These are phyloP conservation scores for Solea senegalensis DNA, from an alignment of 2,113 vertebrate genomes.

Conservation along the genomic window DNA sequence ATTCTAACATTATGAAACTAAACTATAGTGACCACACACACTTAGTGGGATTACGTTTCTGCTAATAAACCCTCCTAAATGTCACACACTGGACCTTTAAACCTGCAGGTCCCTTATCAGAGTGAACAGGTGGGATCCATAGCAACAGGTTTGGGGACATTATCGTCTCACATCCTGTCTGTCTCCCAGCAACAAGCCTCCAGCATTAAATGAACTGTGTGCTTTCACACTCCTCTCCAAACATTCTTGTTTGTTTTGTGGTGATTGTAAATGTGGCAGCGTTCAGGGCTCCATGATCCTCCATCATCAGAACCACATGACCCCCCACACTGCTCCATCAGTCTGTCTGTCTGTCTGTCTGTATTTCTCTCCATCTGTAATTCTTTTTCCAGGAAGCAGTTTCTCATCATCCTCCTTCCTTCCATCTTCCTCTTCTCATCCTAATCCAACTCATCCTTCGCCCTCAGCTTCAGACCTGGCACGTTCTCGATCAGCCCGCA, in stretches of 20 bases:
- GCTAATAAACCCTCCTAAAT: too few species aligned
- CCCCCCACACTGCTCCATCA: neutral
- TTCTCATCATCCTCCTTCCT: neutral
- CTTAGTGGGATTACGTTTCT: too few species aligned
- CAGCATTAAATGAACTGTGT: conserved; percentile 44
- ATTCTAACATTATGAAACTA: too few species aligned
- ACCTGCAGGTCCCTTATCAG: conserved; percentile 11
- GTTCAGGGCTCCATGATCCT: conserved; percentile 1
- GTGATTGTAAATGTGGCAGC: conserved; percentile 5
- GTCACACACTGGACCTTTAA: neutral
- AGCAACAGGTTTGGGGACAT: conserved; percentile 20
- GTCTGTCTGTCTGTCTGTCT: neutral
- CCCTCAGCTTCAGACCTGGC: conserved; percentile 87
- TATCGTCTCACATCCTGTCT: conserved; percentile 1
- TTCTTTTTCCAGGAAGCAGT: neutral
- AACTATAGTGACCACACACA: too few species aligned
- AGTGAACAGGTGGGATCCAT: conserved; percentile 31
- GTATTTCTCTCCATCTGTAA: neutral
- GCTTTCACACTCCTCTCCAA: conserved; percentile 13
- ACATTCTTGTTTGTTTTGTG: conserved; percentile 40
- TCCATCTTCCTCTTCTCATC: neutral
- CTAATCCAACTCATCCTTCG: conserved; percentile 1
- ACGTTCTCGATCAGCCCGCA: conserved; percentile 90
- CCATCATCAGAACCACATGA: conserved; percentile 20
- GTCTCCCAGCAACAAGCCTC: conserved; percentile 31